Conservation (phyloP, 2,797 vertebrate species). For the Etheostoma perlongum region DNA sequence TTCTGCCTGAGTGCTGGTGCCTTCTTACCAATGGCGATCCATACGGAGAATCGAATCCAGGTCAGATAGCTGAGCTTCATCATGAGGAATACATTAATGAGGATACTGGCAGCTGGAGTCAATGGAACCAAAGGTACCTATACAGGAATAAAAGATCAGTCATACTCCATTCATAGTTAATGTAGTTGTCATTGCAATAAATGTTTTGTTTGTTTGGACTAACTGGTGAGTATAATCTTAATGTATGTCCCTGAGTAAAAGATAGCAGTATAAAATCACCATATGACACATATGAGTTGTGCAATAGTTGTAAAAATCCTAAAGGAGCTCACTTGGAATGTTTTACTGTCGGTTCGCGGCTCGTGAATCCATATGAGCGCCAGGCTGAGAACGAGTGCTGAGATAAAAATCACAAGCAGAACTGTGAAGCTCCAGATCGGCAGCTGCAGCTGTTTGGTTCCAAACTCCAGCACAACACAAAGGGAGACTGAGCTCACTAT, state of each 20-base stretch:
- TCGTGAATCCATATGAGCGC: slow-evolving; percentile 91
- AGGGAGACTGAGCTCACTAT: slow-evolving; percentile 89
- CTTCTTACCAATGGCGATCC: slow-evolving; percentile 91
- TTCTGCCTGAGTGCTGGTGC: not conserved
- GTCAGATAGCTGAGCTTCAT: slow-evolving; percentile 94
- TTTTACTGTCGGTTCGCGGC: slow-evolving; percentile 87
- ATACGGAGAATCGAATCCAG: slow-evolving; percentile 93
- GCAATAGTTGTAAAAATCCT: not conserved
- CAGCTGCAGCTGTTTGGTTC: slow-evolving; percentile 85
- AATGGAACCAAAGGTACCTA: slow-evolving; percentile 96
- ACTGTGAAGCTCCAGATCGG: slow-evolving; percentile 89
- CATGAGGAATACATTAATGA: slow-evolving; percentile 95
- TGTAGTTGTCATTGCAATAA: not conserved
- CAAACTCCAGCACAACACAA: slow-evolving; percentile 89
- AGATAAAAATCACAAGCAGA: slow-evolving; percentile 87
- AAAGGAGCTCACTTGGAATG: slow-evolving; percentile 90
- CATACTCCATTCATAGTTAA: slow-evolving; percentile 1
- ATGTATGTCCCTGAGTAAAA: not conserved
- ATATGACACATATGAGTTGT: not conserved
- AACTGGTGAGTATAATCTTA: not conserved
- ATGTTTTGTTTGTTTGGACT: not conserved
- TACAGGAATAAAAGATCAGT: slow-evolving; percentile 13
- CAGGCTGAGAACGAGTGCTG: slow-evolving; percentile 88
- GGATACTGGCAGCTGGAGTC: slow-evolving; percentile 90
- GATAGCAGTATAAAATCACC: not conserved